Percentiles rank a stretch among this genome's conserved stretches.
Evolutionary conservation across 2,888 invertebrate species (phyloP).

Genomic region (Acanthococcus lagerstroemiae): DNA sequence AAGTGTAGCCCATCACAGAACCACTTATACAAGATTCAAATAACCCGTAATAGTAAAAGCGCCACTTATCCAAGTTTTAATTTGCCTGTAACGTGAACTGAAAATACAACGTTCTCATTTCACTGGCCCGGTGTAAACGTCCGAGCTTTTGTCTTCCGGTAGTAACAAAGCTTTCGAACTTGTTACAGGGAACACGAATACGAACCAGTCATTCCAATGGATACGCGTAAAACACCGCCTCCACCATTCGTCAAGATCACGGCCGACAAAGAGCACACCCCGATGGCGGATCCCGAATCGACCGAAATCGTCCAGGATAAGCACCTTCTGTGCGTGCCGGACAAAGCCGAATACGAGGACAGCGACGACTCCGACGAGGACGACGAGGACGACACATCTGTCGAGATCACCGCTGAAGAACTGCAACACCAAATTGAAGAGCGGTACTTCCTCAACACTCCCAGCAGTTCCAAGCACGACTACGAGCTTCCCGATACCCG

Average conservation of each 20-base stretch:
- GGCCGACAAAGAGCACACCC: conserved; percentile 26
- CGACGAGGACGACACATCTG: conserved; percentile 45
- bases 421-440: conserved; percentile 50
- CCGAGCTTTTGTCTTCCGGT: too few species aligned
- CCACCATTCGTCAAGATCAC: conserved; percentile 7
- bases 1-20: too few species aligned
- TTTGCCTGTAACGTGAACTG: too few species aligned
- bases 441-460: conserved; percentile 46
- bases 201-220: conserved; percentile 73
- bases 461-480: conserved; percentile 56
- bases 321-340: conserved; percentile 2
- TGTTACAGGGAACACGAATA: conserved; percentile 82
- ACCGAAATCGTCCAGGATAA: conserved; percentile 45
- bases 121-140: too few species aligned
- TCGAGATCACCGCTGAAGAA: conserved; percentile 42
- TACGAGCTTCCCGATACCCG: conserved; percentile 47
- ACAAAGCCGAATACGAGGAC: conserved; percentile 39
- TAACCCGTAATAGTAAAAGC: too few species aligned
- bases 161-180: too few species aligned
- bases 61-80: too few species aligned
- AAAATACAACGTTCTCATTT: too few species aligned
- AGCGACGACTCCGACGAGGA: conserved; percentile 39
- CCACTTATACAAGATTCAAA: too few species aligned
- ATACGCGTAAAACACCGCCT: conserved; percentile 37
- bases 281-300: conserved; percentile 31